These are phyloP conservation scores for Ciconia boyciana DNA, from an alignment of 2,113 vertebrate species.

Conservation along the genomic window DNA sequence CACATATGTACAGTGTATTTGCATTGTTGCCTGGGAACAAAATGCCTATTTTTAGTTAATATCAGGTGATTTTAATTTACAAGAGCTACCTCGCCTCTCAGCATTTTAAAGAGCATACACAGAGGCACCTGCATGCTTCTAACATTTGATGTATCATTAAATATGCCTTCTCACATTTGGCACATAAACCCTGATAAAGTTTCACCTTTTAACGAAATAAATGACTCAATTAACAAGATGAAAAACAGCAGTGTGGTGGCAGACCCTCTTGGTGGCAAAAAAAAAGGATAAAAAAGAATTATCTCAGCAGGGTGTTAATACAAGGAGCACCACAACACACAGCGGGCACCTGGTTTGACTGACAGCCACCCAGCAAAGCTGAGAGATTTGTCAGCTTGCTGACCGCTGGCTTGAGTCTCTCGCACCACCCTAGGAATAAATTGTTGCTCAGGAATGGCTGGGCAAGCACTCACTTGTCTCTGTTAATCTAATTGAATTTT, in stretches of 20 bases:
- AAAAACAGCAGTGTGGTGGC: constrained; percentile 79
- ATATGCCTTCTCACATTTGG: constrained; percentile 76
- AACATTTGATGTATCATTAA: constrained; percentile 76
- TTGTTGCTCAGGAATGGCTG: constrained; percentile 66
- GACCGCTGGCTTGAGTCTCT: constrained; percentile 73
- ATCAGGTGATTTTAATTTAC: constrained; percentile 33
- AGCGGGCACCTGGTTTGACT: constrained; percentile 73
- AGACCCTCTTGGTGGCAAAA: constrained; percentile 76
- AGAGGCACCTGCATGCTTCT: constrained; percentile 53
- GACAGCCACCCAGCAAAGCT: constrained; percentile 79
- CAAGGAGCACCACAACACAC: constrained; percentile 74
- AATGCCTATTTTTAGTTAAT: constrained; percentile 45
- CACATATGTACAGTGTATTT: not conserved
- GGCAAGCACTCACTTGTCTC: constrained; percentile 62
- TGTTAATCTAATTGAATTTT: constrained; percentile 70
- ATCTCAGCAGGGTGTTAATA: constrained; percentile 84
- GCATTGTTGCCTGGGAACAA: not conserved
- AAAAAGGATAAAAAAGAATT: constrained; percentile 83
- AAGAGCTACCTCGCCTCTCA: not conserved
- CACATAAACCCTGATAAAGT: constrained; percentile 75
- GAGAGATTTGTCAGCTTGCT: constrained; percentile 75
- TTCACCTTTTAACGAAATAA: constrained; percentile 87
- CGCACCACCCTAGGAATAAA: constrained; percentile 70
- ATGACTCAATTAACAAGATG: constrained; percentile 89
- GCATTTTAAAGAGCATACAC: constrained; percentile 34